Evolutionary conservation across 2,113 vertebrate genomes (phyloP).

Genomic region (Seriola quinqueradiata): DNA sequence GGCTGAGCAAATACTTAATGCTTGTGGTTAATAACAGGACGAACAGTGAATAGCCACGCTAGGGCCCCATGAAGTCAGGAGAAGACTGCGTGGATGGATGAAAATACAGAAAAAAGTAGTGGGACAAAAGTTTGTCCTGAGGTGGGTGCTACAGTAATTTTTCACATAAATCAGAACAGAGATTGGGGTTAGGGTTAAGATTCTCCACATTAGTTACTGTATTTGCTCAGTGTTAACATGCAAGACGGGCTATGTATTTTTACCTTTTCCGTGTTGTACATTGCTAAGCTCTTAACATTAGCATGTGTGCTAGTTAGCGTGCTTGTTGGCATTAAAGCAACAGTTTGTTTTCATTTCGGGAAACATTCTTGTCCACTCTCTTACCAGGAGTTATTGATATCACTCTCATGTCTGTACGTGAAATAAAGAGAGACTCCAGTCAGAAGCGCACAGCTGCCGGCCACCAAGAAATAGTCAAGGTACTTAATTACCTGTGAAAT

Average conservation of each 20-base stretch:
- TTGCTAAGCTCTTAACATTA: not conserved
- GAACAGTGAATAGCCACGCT: not conserved
- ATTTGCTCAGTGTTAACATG: not conserved
- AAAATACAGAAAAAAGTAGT: not conserved
- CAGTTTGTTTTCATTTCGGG: not conserved
- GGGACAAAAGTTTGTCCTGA: not conserved
- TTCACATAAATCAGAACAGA: too few species aligned
- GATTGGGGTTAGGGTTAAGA: not conserved
- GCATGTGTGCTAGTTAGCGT: not conserved
- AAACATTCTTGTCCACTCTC: not conserved
- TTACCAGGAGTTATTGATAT: too few species aligned
- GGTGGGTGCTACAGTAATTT: too few species aligned
- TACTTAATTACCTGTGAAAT: not conserved
- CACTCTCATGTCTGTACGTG: not conserved
- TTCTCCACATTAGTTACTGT: not conserved
- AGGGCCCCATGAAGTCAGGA: not conserved
- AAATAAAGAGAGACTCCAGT: too few species aligned
- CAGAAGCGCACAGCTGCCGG: not conserved
- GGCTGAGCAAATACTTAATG: slow-evolving; percentile 18
- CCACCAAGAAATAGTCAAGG: too few species aligned
- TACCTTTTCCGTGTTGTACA: too few species aligned
- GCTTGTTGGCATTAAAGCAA: not conserved
- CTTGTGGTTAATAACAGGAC: slow-evolving; percentile 2
- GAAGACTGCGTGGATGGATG: not conserved
- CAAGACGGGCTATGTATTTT: not conserved